A percentile compares a stretch with the other conserved stretches of the same genome.
Evolutionary conservation across 30 jellyfish, hydroid and myxozoan genomes (phyloP).

Genomic region (Aurelia aurita complex sp. Pacific): DNA sequence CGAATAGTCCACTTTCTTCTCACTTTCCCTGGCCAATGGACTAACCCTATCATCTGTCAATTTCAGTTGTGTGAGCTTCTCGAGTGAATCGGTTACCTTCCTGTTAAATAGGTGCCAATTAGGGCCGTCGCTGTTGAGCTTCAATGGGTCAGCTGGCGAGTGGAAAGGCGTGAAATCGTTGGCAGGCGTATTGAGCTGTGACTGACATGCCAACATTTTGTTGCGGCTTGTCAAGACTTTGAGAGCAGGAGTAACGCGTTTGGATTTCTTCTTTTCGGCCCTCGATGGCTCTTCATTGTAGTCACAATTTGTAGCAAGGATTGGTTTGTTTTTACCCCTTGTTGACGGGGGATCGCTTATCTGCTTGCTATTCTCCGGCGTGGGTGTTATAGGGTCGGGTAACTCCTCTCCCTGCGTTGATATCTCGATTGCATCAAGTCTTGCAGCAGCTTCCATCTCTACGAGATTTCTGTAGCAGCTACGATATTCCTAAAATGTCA

Average conservation of each 20-base stretch:
- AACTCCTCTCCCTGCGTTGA: not conserved
- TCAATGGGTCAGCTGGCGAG: conserved; percentile 64
- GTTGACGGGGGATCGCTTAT: no score
- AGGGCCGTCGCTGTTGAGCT: conserved; percentile 71
- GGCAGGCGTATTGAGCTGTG: conserved; percentile 59
- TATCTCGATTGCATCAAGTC: not conserved
- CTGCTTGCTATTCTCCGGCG: no score
- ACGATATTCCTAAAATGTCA: no score
- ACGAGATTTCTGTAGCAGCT: no score
- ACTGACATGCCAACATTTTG: conserved; percentile 15
- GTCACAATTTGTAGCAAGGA: no score
- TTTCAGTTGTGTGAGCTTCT: conserved; percentile 44
- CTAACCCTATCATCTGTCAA: conserved; percentile 19
- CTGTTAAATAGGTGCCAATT: conserved; percentile 60
- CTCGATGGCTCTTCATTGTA: no score
- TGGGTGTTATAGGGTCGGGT: no score
- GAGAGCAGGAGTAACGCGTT: conserved; percentile 30
- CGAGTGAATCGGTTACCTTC: conserved; percentile 49
- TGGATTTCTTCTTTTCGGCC: conserved; percentile 21
- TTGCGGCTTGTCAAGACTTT: conserved; percentile 42
- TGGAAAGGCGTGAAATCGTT: conserved; percentile 65
- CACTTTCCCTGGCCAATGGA: conserved; percentile 1
- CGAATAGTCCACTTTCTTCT: no score
- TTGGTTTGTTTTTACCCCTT: no score
- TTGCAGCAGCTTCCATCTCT: not conserved